Conservation (phyloP, 1,140 invertebrate species). For the Aphelenchoides fujianensis region DNA sequence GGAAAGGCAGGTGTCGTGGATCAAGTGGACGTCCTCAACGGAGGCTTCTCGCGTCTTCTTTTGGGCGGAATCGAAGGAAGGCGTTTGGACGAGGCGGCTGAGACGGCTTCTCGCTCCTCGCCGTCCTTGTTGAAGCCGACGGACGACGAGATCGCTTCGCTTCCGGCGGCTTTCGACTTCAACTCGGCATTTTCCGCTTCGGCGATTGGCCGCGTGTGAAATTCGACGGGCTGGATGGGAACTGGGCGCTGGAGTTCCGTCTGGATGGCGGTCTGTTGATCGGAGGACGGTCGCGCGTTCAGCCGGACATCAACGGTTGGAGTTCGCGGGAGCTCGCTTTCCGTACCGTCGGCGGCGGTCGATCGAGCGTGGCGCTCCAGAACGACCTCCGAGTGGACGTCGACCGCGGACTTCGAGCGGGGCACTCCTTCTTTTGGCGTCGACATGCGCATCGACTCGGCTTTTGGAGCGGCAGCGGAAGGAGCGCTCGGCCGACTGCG, state of each 20-base stretch:
- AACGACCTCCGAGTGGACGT: background rate
- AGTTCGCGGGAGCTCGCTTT: background rate
- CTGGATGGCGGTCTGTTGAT: conserved; percentile 6
- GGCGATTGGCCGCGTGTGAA: background rate
- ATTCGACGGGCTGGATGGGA: background rate
- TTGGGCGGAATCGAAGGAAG: background rate
- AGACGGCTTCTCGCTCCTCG: conserved; percentile 13
- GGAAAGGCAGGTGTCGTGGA: background rate
- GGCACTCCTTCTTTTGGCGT: background rate
- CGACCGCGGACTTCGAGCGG: background rate
- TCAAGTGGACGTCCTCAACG: background rate
- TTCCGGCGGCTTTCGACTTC: conserved; percentile 15
- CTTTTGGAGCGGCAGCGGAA: background rate
- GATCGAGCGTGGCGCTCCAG: background rate
- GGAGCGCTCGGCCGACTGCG: background rate
- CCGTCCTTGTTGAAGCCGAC: background rate
- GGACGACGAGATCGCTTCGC: conserved; percentile 9
- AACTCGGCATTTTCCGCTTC: conserved; percentile 5
- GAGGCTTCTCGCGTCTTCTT: background rate
- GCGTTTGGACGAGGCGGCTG: background rate
- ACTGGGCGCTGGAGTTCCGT: conserved; percentile 8
- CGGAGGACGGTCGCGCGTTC: background rate
- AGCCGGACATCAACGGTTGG: background rate
- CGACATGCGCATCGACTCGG: background rate
- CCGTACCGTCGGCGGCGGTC: background rate